A percentile compares a stretch with the other conserved stretches of the same genome.
These are phyloP conservation scores for Drosophila formosana DNA, from an alignment of 2,888 invertebrate genomes.

Conservation along the genomic window DNA sequence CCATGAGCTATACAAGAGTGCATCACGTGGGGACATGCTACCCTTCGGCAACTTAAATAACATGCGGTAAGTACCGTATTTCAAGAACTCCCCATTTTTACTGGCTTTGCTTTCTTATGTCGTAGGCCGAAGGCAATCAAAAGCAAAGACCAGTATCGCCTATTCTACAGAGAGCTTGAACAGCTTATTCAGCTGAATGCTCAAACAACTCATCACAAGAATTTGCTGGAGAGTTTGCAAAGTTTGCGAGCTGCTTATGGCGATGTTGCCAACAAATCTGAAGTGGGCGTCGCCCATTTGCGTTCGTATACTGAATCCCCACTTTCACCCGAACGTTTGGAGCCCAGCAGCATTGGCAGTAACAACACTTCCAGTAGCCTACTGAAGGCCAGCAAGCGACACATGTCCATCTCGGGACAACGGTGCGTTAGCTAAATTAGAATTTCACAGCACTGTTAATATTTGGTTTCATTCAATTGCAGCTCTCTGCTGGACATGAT, in stretches of 20 bases:
- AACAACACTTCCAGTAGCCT: constrained; percentile 51
- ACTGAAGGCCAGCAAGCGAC: constrained; percentile 74
- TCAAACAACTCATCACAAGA: constrained; percentile 91
- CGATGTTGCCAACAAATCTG: constrained; percentile 87
- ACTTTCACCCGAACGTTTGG: constrained; percentile 90
- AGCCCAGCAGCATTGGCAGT: constrained; percentile 67
- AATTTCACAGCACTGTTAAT: not conserved
- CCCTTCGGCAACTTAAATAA: constrained; percentile 87
- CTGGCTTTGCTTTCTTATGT: not conserved
- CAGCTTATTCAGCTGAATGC: constrained; percentile 91
- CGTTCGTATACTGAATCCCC: constrained; percentile 94
- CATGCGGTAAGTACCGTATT: constrained; percentile 83
- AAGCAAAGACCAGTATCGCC: constrained; percentile 95
- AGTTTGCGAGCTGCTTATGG: constrained; percentile 87
- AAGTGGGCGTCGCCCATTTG: constrained; percentile 86
- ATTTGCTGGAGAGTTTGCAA: constrained; percentile 91
- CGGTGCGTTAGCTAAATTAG: constrained; percentile 56
- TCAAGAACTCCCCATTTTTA: not conserved
- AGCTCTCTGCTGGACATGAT: constrained; percentile 87
- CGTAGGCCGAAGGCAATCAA: constrained; percentile 86
- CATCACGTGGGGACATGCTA: constrained; percentile 93
- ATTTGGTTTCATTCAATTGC: not conserved
- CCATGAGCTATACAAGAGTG: constrained; percentile 91
- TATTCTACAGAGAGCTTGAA: constrained; percentile 96
- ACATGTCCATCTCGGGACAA: constrained; percentile 76